Percentiles rank a stretch among this genome's conserved stretches.
phyloP scores from a whole-genome alignment of 2,888 invertebrate genomes.

The Gnatocerus cornutus region DNA sequence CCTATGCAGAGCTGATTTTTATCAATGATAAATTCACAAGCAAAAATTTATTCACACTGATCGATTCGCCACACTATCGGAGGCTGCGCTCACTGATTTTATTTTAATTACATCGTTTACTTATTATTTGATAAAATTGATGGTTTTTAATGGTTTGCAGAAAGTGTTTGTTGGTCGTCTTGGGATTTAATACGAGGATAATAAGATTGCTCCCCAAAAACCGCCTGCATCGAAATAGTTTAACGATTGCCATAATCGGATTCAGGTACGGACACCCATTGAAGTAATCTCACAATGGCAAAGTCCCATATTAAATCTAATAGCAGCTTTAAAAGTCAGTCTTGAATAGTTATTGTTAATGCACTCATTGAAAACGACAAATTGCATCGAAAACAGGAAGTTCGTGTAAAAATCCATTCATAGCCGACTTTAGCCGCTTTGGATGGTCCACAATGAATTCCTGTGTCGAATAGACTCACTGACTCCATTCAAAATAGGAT shows the following conservation, averaged over 20 bases:
- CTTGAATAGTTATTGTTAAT: slow-evolving; percentile 69
- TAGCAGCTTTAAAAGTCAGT: slow-evolving; percentile 70
- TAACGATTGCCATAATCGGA: slow-evolving; percentile 65
- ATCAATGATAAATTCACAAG: slow-evolving; percentile 45
- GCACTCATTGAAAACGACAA: slow-evolving; percentile 69
- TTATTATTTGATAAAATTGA: too few relatives aligned
- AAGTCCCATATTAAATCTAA: slow-evolving; percentile 69
- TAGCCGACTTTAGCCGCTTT: slow-evolving; percentile 66
- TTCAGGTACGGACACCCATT: slow-evolving; percentile 62
- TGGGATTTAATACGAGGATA: slow-evolving; percentile 35
- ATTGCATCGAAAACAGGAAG: slow-evolving; percentile 72
- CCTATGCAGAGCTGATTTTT: slow-evolving; percentile 43
- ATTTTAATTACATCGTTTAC: too few relatives aligned
- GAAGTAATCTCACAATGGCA: slow-evolving; percentile 48
- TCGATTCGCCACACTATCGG: too few relatives aligned
- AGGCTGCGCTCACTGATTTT: too few relatives aligned
- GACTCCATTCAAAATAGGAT: slow-evolving; percentile 67
- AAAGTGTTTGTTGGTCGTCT: too few relatives aligned
- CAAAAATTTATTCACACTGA: slow-evolving; percentile 39
- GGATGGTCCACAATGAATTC: slow-evolving; percentile 68
- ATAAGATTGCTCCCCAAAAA: slow-evolving; percentile 50
- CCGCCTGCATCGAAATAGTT: slow-evolving; percentile 60
- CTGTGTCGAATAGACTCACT: slow-evolving; percentile 67
- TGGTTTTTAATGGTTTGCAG: too few relatives aligned
- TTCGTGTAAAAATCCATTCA: slow-evolving; percentile 70